Conservation (phyloP, 2,888 invertebrate species). For the Platynereis dumerilii region DNA sequence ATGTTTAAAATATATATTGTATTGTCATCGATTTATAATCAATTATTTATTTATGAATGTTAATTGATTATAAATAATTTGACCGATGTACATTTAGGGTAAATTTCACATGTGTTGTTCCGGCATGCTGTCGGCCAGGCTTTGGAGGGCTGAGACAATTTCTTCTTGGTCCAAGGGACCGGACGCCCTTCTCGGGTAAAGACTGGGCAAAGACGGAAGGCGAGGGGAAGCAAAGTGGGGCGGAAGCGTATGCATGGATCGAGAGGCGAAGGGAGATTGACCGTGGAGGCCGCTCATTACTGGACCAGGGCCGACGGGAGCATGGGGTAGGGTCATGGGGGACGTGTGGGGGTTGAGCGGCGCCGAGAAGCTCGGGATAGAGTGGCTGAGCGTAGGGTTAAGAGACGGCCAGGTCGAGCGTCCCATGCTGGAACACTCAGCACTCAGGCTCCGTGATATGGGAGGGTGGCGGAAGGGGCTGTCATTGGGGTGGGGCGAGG, state of each 20-base stretch:
- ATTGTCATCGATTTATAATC: no score
- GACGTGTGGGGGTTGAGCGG: slow-evolving; percentile 3
- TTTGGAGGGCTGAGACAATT: slow-evolving; percentile 15
- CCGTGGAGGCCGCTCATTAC: neutral
- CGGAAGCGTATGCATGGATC: neutral
- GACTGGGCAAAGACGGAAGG: slow-evolving; percentile 1
- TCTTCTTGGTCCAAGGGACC: slow-evolving; percentile 14
- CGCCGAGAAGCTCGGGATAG: neutral
- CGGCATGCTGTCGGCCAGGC: slow-evolving; percentile 15
- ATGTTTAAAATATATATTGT: no score
- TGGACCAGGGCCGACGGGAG: neutral
- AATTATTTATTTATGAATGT: no score
- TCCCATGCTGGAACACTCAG: neutral
- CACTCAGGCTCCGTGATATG: slow-evolving; percentile 4
- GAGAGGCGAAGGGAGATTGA: neutral
- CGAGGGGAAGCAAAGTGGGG: no score
- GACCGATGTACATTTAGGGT: no score
- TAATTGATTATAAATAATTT: no score
- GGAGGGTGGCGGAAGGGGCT: slow-evolving; percentile 2
- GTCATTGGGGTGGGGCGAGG: neutral
- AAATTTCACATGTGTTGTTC: no score
- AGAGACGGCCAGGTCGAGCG: neutral
- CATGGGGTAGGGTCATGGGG: slow-evolving; percentile 1
- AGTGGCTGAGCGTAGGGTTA: neutral
- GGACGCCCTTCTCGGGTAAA: neutral